Percentiles rank a stretch among this genome's conserved stretches.
These are phyloP conservation scores for Syritta pipiens DNA, from an alignment of 2,888 invertebrate species.

Conservation along the genomic window DNA sequence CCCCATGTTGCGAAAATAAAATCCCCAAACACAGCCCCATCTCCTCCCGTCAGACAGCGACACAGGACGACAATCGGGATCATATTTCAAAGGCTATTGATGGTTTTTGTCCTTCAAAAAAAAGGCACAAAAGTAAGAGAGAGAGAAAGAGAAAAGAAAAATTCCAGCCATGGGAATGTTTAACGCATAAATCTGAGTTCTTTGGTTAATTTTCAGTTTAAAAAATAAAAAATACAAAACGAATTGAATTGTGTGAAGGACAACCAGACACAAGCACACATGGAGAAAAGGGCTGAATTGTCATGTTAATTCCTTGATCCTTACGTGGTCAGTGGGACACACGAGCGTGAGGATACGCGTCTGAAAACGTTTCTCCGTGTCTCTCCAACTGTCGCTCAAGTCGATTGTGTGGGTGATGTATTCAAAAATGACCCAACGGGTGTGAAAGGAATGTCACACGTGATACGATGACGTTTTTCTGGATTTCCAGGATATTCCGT, in stretches of 20 bases:
- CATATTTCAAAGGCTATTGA: slow-evolving; percentile 63
- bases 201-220: slow-evolving; percentile 50
- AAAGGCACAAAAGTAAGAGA: not conserved
- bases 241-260: too few species aligned
- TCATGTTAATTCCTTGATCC: slow-evolving; percentile 62
- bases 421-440: not conserved
- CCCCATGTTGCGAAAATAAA: slow-evolving; percentile 50
- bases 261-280: slow-evolving; percentile 3
- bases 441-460: not conserved
- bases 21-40: slow-evolving; percentile 43
- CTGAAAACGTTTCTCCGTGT: not conserved
- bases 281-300: slow-evolving; percentile 31
- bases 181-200: slow-evolving; percentile 64
- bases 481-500: not conserved
- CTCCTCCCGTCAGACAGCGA: too few species aligned
- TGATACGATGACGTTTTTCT: not conserved
- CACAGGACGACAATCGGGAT: slow-evolving; percentile 58
- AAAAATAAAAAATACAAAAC: slow-evolving; percentile 22
- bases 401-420: not conserved
- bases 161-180: slow-evolving; percentile 43
- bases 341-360: not conserved
- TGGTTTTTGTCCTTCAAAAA: slow-evolving; percentile 29
- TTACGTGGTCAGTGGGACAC: slow-evolving; percentile 7
- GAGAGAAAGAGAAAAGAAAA: slow-evolving; percentile 14
- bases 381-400: not conserved